Conservation (phyloP, 2,888 invertebrate species). For the Crocallis elinguaria region DNA sequence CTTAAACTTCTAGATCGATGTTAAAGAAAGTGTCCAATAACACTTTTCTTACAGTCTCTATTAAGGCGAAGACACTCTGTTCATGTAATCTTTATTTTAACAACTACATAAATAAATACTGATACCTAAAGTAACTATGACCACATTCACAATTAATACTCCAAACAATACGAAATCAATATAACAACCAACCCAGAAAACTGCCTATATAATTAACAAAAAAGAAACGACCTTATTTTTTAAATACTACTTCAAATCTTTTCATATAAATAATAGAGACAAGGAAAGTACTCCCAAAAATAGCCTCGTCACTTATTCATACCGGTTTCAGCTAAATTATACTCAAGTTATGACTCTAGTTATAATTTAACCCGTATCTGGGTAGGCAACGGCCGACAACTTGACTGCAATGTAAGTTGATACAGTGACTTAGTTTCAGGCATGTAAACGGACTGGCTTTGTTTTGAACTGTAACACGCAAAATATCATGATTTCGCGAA, state of each 20-base stretch:
- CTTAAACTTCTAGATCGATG: no score
- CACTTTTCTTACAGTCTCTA: no score
- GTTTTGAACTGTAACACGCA: no score
- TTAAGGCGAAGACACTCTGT: no score
- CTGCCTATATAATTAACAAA: not conserved
- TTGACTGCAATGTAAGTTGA: not conserved
- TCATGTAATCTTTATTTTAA: no score
- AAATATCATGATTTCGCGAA: no score
- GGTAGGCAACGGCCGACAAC: conserved; percentile 17
- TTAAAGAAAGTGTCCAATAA: no score
- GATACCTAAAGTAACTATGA: no score
- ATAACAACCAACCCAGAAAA: no score
- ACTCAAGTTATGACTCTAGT: conserved; percentile 11
- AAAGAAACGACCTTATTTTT: not conserved
- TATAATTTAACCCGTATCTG: conserved; percentile 25
- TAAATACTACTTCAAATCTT: not conserved
- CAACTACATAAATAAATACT: no score
- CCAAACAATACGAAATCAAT: no score
- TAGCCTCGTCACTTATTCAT: conserved; percentile 18
- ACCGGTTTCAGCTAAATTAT: conserved; percentile 16
- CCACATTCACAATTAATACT: no score
- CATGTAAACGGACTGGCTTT: not conserved
- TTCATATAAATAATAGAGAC: conserved; percentile 2
- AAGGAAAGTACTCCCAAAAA: conserved; percentile 21
- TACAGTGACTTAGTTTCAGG: conserved; percentile 1